Base-by-base conservation (phyloP, 2,113 vertebrate species). In the Nibea coibor region DNA sequence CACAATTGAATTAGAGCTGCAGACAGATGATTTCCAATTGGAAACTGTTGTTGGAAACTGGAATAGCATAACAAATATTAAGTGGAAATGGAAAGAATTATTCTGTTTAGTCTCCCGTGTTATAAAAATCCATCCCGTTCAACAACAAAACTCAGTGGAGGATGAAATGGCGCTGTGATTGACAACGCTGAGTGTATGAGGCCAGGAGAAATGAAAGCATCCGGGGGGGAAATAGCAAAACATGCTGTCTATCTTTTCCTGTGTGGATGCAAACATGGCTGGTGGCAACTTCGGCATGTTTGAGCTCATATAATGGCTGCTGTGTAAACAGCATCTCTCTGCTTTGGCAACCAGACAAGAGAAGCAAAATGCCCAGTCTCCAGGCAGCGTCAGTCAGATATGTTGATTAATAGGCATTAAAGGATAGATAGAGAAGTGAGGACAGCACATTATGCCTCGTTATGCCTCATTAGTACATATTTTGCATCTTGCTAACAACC, bases 321-420 rank as follows among this genome's bases (percentile, higher is more conserved):
- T 71, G 15, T 51, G 64, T 39, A 83, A 87, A 87, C 85, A 83
- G 20, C 24, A 16, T 58, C 12, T 50, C 26, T 59, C 72, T 83
- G 72, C 75, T 82, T 86, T 83, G 79, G 64, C 67, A 88, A 83
- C 51, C 58, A 53, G 62, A 79, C 63, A 53, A 24, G 1, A 47
- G 45, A 56, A 22, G 5, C 19, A 20, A 42, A 43, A 65, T 16
- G 45, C 15, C 62, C 22, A 3, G 50, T 70, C n/a, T 72, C 54
- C 43, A 47, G 45, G 61, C 39, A 58, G 56, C 69, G 28, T 71
- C 61, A 26, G 8, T 12, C 35, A 70, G 11, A 26, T 35, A 35
- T 80, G 63, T 19, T n/a, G 5, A 78, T 81, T 61, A 51, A 58
- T 56, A 51, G 28, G 51, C 31, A 47, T 26, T 47, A 16, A 5